phyloP scores from a whole-genome alignment of 2,888 invertebrate species.

The Drosophila paranaensis region DNA sequence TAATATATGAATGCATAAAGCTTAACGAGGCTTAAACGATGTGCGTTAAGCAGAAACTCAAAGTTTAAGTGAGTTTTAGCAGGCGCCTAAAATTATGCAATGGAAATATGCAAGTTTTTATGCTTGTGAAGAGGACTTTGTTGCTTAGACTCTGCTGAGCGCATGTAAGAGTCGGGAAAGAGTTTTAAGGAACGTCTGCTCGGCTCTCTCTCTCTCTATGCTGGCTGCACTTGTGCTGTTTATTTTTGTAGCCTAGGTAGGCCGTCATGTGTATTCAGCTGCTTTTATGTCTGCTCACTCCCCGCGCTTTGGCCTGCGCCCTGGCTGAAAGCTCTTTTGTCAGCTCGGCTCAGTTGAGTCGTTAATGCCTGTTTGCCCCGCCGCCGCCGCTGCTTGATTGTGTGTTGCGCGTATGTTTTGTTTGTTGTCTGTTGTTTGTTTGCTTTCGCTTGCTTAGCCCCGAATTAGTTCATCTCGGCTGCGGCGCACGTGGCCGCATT shows the following conservation, averaged over 20 bases:
- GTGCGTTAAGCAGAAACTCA: neutral
- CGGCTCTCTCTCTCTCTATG: slow-evolving; percentile 22
- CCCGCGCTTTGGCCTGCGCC: neutral
- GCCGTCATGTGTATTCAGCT: slow-evolving; percentile 15
- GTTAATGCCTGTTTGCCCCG: slow-evolving; percentile 6
- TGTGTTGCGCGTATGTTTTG: slow-evolving; percentile 18
- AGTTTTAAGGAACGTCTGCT: slow-evolving; percentile 36
- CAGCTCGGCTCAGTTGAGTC: slow-evolving; percentile 39
- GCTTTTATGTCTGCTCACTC: neutral
- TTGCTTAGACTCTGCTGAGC: neutral
- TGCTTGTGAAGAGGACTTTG: neutral
- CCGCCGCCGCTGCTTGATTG: slow-evolving; percentile 9
- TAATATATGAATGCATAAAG: neutral
- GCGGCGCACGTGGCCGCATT: slow-evolving; percentile 47
- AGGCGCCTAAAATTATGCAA: slow-evolving; percentile 15
- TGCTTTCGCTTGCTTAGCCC: slow-evolving; percentile 40
- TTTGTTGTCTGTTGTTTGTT: slow-evolving; percentile 15
- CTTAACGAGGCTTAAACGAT: neutral
- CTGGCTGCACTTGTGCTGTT: slow-evolving; percentile 49
- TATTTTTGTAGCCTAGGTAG: slow-evolving; percentile 50
- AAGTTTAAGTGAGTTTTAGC: neutral
- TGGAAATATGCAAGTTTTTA: neutral
- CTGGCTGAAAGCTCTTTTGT: slow-evolving; percentile 48
- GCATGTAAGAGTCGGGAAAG: slow-evolving; percentile 15
- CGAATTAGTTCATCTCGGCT: slow-evolving; percentile 33